Evolutionary conservation across 1,140 invertebrate genomes (phyloP).

Genomic region (Gerris buenoi): DNA sequence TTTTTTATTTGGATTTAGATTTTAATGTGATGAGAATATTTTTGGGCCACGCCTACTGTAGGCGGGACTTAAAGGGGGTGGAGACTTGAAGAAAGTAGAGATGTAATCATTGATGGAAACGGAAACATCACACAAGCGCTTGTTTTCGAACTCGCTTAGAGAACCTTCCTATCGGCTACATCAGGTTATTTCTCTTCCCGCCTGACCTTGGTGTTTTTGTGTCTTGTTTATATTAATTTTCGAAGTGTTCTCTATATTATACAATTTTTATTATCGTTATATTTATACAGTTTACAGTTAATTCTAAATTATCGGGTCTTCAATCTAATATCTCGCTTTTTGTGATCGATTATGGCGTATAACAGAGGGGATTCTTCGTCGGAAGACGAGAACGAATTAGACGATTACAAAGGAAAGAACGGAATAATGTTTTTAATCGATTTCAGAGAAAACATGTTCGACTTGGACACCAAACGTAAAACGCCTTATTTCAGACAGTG

Average conservation of each 20-base stretch:
- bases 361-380: background rate
- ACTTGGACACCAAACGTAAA: background rate
- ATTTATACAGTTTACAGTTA: background rate
- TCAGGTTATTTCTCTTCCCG: background rate
- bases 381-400: background rate
- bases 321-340: background rate
- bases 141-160: too few relatives aligned
- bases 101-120: too few relatives aligned
- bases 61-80: too few relatives aligned
- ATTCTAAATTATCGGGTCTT: background rate
- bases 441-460: background rate
- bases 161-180: too few relatives aligned
- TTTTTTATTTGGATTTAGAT: too few relatives aligned
- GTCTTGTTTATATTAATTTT: background rate
- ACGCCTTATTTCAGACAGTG: background rate
- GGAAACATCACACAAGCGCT: too few relatives aligned
- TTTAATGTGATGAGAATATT: too few relatives aligned
- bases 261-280: background rate
- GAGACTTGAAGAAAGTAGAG: too few relatives aligned
- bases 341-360: too few relatives aligned
- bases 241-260: background rate
- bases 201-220: background rate
- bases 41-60: too few relatives aligned
- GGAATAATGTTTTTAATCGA: background rate
- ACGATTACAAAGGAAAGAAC: background rate